Conservation (phyloP, 2,113 vertebrate species). For the Parotia lawesii region DNA sequence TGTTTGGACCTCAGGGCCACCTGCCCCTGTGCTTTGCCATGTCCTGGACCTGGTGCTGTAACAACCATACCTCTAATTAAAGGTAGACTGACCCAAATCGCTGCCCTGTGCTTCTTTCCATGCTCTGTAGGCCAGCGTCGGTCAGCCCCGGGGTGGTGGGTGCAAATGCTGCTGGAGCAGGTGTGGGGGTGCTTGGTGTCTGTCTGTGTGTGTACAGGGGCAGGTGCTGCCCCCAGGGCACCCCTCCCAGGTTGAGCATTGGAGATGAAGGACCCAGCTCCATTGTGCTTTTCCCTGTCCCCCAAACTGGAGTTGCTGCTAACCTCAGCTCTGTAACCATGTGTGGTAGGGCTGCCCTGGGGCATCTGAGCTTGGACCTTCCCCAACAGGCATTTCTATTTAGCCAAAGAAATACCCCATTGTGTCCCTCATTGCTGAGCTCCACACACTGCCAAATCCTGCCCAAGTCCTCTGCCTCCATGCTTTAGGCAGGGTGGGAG, state of each 20-base stretch:
- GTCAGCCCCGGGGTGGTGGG: slow-evolving; percentile 7
- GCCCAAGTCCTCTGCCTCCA: not conserved
- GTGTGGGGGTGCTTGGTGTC: not conserved
- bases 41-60: slow-evolving; percentile 35
- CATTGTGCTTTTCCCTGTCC: not conserved
- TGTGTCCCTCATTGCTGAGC: not conserved
- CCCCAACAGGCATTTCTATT: not conserved
- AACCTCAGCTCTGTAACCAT: not conserved
- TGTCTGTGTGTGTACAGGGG: not conserved
- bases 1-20: not conserved
- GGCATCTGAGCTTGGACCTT: not conserved
- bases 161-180: slow-evolving; percentile 9
- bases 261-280: not conserved
- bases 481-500: not conserved
- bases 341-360: not conserved
- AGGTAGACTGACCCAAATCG: slow-evolving; percentile 59
- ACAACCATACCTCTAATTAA: slow-evolving; percentile 66
- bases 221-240: not conserved
- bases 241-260: not conserved
- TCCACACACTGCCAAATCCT: not conserved
- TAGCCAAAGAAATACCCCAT: not conserved
- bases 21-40: not conserved
- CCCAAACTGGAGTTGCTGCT: not conserved
- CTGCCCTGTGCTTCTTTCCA: slow-evolving; percentile 64
- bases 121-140: not conserved